Evolutionary conservation across 2,113 vertebrate genomes (phyloP), one percentile per base, ranked within the genome.

Genomic region (Megaceryle torquata): DNA sequence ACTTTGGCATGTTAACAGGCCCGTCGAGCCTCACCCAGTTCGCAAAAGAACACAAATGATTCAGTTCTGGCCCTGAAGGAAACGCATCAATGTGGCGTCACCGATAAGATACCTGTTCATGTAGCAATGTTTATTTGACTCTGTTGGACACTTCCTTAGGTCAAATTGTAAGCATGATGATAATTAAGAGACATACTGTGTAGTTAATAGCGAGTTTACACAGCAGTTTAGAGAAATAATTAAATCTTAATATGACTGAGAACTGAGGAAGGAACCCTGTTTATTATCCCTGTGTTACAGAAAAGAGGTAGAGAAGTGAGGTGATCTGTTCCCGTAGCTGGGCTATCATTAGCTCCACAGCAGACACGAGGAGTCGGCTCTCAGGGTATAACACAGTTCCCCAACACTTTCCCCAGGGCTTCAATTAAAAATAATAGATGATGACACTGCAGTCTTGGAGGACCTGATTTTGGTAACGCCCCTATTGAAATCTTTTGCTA

Each of bases 1-100:
- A 75, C 93, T 90, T 88, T 84, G 95, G 89, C 88, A 81, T 28
- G 46, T 13, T 35, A 22, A 80, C 5, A 70, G 75, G 48, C 88
- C 64, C 10, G 76, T 46, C 9, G 54, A 15, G 89, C 96, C 94
- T 93, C 96, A 17, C 96, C 96, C 94, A 86, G 43, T 86, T 57
- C 91, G 48, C n/a, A 94, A 96, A 6, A 35, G 75, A n/a, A 26
- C 59, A 76, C 6, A 0, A 54, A 21, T 90, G 86, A 91, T 64
- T 96, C 93, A 91, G 85, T 3, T 14, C 84, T 3, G 82, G 68
- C 76, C 63, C 74, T 1, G 63, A 0, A 89, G 75, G 82, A 82
- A 13, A 14, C 13, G 6, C 67, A 86, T 51, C 93, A 35, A 2
- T 13, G 6, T 1, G 5, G 82, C 57, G 9, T 93, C 85, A 37